phyloP scores from a whole-genome alignment of 2,888 invertebrate genomes.

The Chalcosyrphus nemorum region DNA sequence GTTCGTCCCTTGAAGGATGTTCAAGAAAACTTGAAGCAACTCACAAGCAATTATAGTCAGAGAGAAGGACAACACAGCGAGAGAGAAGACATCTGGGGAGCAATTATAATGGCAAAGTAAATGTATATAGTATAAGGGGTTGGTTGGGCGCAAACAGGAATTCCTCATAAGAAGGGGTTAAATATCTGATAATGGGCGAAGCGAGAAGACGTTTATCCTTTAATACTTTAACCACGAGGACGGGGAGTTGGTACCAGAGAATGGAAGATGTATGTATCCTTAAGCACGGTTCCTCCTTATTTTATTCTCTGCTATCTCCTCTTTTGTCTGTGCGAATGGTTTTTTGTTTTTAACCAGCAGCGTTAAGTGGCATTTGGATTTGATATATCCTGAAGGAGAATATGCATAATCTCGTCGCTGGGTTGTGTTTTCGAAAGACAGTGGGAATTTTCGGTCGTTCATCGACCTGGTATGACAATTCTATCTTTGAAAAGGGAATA shows the following conservation, averaged over 20 bases:
- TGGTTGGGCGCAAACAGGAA: not conserved
- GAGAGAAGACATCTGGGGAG: conserved; percentile 55
- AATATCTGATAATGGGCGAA: conserved; percentile 49
- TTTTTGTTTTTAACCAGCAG: not conserved
- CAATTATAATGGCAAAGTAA: conserved; percentile 62
- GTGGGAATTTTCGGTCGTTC: too few relatives aligned
- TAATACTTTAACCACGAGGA: conserved; percentile 23
- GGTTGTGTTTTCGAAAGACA: too few relatives aligned
- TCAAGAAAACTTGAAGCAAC: conserved; percentile 57
- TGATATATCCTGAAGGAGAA: not conserved
- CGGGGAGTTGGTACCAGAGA: too few relatives aligned
- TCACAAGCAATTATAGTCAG: conserved; percentile 61
- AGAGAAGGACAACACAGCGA: conserved; percentile 50
- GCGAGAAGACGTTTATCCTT: conserved; percentile 36
- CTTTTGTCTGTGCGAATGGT: not conserved
- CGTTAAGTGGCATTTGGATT: conserved; percentile 18
- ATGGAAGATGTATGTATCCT: conserved; percentile 17
- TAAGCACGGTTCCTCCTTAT: conserved; percentile 1
- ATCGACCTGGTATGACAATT: conserved; percentile 15
- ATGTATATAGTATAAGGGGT: not conserved
- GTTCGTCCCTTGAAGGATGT: conserved; percentile 52
- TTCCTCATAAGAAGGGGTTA: conserved; percentile 30
- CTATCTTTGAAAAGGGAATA: too few relatives aligned
- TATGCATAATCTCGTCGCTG: conserved; percentile 4
- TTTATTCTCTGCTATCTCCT: not conserved